phyloP scores from a whole-genome alignment of 2,113 vertebrate species.

The Vanacampus margaritifer region DNA sequence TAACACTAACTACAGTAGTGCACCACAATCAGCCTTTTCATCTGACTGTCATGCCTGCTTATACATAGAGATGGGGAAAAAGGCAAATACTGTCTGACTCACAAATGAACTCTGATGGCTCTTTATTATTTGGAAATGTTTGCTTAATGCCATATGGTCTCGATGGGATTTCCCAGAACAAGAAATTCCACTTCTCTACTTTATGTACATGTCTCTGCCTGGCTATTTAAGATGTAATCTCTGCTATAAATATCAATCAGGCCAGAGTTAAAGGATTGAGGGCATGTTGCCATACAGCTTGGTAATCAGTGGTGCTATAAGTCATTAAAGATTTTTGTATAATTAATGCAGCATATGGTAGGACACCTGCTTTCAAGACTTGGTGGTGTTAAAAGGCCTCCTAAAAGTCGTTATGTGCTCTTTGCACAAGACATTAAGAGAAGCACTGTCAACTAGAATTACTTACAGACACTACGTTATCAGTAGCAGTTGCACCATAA shows the following conservation, averaged over 20 bases:
- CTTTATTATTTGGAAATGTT: slow-evolving; percentile 60
- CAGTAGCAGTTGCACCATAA: slow-evolving; percentile 6
- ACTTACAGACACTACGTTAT: not conserved
- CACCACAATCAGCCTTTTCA: slow-evolving; percentile 39
- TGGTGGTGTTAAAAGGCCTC: slow-evolving; percentile 17
- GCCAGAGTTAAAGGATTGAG: slow-evolving; percentile 18
- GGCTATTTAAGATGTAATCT: slow-evolving; percentile 25
- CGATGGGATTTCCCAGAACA: slow-evolving; percentile 37
- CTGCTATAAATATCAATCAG: slow-evolving; percentile 48
- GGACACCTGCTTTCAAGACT: slow-evolving; percentile 59
- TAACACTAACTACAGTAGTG: slow-evolving; percentile 28
- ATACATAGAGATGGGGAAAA: slow-evolving; percentile 22
- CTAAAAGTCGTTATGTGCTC: slow-evolving; percentile 8
- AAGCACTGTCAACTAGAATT: slow-evolving; percentile 14
- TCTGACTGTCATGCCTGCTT: slow-evolving; percentile 28
- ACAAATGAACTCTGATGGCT: slow-evolving; percentile 31
- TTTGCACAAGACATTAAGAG: slow-evolving; percentile 22
- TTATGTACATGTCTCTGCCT: slow-evolving; percentile 29
- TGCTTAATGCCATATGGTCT: slow-evolving; percentile 33
- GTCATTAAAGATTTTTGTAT: slow-evolving; percentile 52
- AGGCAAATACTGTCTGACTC: slow-evolving; percentile 34
- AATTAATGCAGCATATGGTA: slow-evolving; percentile 64
- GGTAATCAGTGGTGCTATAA: slow-evolving; percentile 36
- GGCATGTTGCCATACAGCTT: slow-evolving; percentile 34
- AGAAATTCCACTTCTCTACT: slow-evolving; percentile 51